Evolutionary conservation across 1,140 invertebrate species (phyloP).

Genomic region (Colletes latitarsis): DNA sequence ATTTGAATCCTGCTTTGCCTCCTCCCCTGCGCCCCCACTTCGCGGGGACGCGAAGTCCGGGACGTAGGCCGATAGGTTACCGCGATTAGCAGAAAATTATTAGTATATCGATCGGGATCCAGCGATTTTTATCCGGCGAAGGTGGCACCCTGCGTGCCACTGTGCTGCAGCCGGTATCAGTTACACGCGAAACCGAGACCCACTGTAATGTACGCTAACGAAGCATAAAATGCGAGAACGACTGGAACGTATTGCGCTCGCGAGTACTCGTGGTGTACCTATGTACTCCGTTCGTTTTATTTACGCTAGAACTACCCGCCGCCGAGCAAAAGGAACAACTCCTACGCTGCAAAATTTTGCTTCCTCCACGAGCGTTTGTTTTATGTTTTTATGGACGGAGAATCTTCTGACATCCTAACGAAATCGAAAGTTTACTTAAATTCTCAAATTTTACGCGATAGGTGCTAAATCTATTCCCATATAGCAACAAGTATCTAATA

Average conservation of each 20-base stretch:
- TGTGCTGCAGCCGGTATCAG: slow-evolving; percentile 38
- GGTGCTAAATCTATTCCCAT: too few relatives aligned
- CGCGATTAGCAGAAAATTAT: slow-evolving; percentile 72
- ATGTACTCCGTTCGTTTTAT: too few relatives aligned
- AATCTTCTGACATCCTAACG: too few relatives aligned
- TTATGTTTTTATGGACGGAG: too few relatives aligned
- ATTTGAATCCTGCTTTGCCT: background rate
- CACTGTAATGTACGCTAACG: slow-evolving; percentile 48
- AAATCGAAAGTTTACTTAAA: too few relatives aligned
- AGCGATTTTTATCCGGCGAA: slow-evolving; percentile 15
- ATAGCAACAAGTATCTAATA: too few relatives aligned
- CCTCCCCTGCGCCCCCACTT: background rate
- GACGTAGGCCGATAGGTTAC: slow-evolving; percentile 61
- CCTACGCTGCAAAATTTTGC: too few relatives aligned
- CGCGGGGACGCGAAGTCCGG: background rate
- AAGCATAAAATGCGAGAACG: slow-evolving; percentile 55
- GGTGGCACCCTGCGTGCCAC: slow-evolving; percentile 29
- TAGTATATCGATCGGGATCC: slow-evolving; percentile 69
- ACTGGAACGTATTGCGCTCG: slow-evolving; percentile 17
- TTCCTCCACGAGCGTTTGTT: too few relatives aligned
- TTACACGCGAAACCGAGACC: slow-evolving; percentile 46
- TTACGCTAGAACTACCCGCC: too few relatives aligned
- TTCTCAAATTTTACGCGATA: too few relatives aligned
- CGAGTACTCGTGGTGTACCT: background rate
- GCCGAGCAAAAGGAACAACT: too few relatives aligned